phyloP scores from a whole-genome alignment of 1,140 invertebrate species.

The Pygmarrhopalites habei region DNA sequence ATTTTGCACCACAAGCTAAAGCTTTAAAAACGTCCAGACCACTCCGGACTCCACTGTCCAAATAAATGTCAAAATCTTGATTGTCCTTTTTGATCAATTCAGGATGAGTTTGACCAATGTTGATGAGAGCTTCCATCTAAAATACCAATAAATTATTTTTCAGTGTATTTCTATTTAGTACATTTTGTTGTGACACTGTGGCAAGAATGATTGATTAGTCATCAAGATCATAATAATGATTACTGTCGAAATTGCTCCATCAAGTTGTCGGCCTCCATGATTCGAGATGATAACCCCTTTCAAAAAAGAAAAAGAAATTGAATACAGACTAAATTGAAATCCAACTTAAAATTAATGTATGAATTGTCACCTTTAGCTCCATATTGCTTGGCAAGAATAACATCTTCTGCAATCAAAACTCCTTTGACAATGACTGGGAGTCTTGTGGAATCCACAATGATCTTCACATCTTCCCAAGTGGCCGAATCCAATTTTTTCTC shows the following conservation, averaged over 20 bases:
- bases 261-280: slow-evolving; percentile 23
- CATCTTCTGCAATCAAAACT: slow-evolving; percentile 78
- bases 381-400: slow-evolving; percentile 60
- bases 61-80: slow-evolving; percentile 31
- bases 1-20: slow-evolving; percentile 47
- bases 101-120: not conserved
- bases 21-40: slow-evolving; percentile 52
- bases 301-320: too few relatives aligned
- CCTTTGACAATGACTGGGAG: slow-evolving; percentile 85
- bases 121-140: slow-evolving; percentile 13
- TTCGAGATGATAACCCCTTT: slow-evolving; percentile 75
- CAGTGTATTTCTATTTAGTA: not conserved
- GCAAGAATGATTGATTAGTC: not conserved
- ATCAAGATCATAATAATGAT: not conserved
- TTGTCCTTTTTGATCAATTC: slow-evolving; percentile 42
- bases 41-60: slow-evolving; percentile 44
- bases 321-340: too few relatives aligned
- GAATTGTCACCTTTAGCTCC: too few relatives aligned
- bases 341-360: too few relatives aligned
- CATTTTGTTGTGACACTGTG: not conserved
- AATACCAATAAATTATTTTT: too few relatives aligned
- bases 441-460: slow-evolving; percentile 48
- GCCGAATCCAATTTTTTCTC: slow-evolving; percentile 40
- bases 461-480: slow-evolving; percentile 45
- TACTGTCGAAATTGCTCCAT: slow-evolving; percentile 8